Base-by-base conservation (phyloP, 2,113 vertebrate genomes). In the Silurus meridionalis region DNA sequence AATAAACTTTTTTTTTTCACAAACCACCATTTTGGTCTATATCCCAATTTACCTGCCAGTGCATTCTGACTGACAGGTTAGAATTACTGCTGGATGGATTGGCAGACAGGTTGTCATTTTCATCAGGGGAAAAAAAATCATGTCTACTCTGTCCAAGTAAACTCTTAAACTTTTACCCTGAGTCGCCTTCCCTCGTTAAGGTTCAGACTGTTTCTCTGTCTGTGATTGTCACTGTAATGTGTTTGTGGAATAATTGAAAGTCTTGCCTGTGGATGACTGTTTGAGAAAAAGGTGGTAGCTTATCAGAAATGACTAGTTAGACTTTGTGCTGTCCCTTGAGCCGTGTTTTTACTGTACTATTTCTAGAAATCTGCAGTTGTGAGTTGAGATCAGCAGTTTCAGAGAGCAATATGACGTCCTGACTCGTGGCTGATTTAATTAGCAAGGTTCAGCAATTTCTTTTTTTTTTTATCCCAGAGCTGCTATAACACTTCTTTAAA, bases 31-130 rank as follows among this genome's bases (percentile, higher is more conserved):
- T 75, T 74, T 80, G 78, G 64, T 71, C 9, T 72, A 21, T 86
- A 52, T 72, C 37, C 78, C 78, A 86, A 72, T 83, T 86, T 85
- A 55, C 64, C 57, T 23, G 28, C 71, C 75, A 14, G 15, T 84
- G 79, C 63, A 61, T 63, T 71, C 83, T 89, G 88, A 69, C 72
- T 89, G 85, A 84, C 85, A 87, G 60, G 75, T 71, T 63, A 58
- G 50, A 81, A 69, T 83, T 83, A 77, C 25, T 46, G 23, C 17
- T 67, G 63, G 80, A 77, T 52, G 61, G 69, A 87, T 78, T 66
- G 69, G 57, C 61, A 86, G 64, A 58, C 81, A 63, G 66, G 57
- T 69, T 83, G 85, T 37, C 82, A 66, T 82, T 61, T 80, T 37
- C 48, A 83, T 75, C 46, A 25, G 19, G 46, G 23, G 21, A 15